Base-by-base conservation (phyloP, 1,140 invertebrate genomes). In the Drosophila nigromelanica region DNA sequence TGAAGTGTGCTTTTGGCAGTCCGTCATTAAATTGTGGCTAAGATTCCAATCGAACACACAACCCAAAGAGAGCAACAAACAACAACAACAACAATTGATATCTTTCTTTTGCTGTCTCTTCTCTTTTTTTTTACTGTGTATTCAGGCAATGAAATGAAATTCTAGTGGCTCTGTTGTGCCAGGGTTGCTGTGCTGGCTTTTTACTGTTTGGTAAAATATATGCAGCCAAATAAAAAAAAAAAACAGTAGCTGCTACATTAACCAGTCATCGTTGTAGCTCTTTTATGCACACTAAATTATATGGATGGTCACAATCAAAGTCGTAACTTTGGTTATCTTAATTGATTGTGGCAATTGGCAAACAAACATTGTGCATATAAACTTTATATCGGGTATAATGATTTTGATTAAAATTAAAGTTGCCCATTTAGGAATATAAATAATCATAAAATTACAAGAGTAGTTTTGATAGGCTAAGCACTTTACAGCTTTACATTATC, bases 1-100 rank as follows among this genome's bases (percentile, higher is more conserved):
- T 83, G 83, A 89, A 87, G 83, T 89, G 83, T 89, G 83, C 83
- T 89, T 89, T 89, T 89, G 83, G 83, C 83, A 89, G 83, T 89
- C 83, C 83, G 89, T 89, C 83, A 89, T 89, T 89, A 89, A 89
- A 80, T 89, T 89, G 79, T 89, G 80, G 83, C 83, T 77, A 89
- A 89, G 83, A 89, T 89, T 83, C 83, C 83, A 89, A 89, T 89
- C 83, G 82, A 63, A 89, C 71, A 87, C 76, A 78, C 73, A 78
- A 21, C 66, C 50, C 12, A 39, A 43, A 50, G n/a, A 12, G 64
- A 54, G 8, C 18, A 69, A 27, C 40, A 73, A 33, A 12, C 55
- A 54, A 5, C 18, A 69, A 27, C 40, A 73, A 33, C 62, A 45
- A n/a, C 42, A 45, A 70, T 70, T 70, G 67, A 56, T 58, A 58